Base-by-base conservation (phyloP, 2,797 vertebrate species). In the Darevskia mixta region DNA sequence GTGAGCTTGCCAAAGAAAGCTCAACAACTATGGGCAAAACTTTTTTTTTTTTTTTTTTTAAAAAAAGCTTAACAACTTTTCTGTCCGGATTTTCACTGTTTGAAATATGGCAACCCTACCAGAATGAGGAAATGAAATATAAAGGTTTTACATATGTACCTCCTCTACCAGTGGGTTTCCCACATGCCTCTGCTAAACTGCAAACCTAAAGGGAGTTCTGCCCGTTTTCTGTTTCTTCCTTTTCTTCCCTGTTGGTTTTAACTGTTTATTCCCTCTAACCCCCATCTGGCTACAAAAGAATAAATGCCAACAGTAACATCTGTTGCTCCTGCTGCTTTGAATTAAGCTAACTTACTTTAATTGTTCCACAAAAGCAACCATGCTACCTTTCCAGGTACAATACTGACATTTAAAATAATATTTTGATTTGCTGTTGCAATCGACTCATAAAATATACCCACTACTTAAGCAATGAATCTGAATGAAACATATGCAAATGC, bases 291-390 rank as follows among this genome's bases (percentile, higher is more conserved):
- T 94, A 94, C 76, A 91, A 91, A 85, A 87, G 55, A 93, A 95
- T 67, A 95, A 96, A 91, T 87, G 93, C 87, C 92, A 92, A 61
- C 88, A 95, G 90, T 66, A 94, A 76, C 90, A 95, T 91, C 91
- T 95, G 93, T 94, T 96, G 84, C 83, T 94, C 92, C 92, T 94
- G 89, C 94, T 95, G 92, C 89, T 96, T 86, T 93, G 94, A 96
- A 94, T 96, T 95, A 95, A 95, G 83, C 76, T 94, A 94, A 94
- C 87, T 96, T 93, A 92, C 87, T 95, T 95, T 95, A 96, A 96
- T 95, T 43, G 92, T 94, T 96, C 95, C 77, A 87, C 84, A 88
- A 93, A 94, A 67, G 0, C 20, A 85, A 89, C 64, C 82, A 3
- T 49, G 90, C 35, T 89, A 91, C 86, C 43, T 96, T 96, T 94